Evolutionary conservation across 1,140 invertebrate species (phyloP), one percentile per base, ranked within the genome.

Genomic region (Dolichoris vasculosae): DNA sequence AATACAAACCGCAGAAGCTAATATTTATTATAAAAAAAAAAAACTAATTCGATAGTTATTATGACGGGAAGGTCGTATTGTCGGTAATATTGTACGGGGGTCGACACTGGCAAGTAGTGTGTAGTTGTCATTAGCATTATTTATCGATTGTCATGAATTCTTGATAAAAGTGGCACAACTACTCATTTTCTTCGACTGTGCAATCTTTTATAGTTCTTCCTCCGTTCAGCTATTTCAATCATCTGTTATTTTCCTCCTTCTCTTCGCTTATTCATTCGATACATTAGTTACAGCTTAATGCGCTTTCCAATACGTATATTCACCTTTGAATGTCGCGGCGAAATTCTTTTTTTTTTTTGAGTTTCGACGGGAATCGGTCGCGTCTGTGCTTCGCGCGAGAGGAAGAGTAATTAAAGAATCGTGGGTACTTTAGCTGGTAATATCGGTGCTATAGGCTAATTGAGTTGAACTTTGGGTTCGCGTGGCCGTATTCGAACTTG

Each of bases 371-470:
- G 71, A 23, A 59, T 11, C 55, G 20, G 26, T 35, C 30, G 69
- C 43, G 40, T 83, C 76, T 83, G 63, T 73, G 35, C 38, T 8
- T 82, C 11, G 26, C 0, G 15, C 15, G 11, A 15, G 35, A 26
- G 67, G n/a, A 51, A 51, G 32, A 59, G 78, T 76, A 48, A 83
- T 73, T 86, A 86, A 86, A 86, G 81, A 86, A 82, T 83, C 73
- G 81, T n/a, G 67, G 63, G n/a, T 51, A 83, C 64, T 83, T 83
- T 83, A 83, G 80, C 76, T 38, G 64, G 2, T 83, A 86, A 83
- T 83, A 83, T 79, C 75, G 55, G 79, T 83, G 55, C 75, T 63
- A 77, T 79, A 40, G 75, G 73, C 81, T 86, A 83, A 86, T 86
- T 73, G 80, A 86, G 81, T 86, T 86, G n/a, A 83, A 86, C 38